Evolutionary conservation across 1,140 invertebrate genomes (phyloP), one percentile per base, ranked within the genome.

Genomic region (Oryctes rhinoceros): DNA sequence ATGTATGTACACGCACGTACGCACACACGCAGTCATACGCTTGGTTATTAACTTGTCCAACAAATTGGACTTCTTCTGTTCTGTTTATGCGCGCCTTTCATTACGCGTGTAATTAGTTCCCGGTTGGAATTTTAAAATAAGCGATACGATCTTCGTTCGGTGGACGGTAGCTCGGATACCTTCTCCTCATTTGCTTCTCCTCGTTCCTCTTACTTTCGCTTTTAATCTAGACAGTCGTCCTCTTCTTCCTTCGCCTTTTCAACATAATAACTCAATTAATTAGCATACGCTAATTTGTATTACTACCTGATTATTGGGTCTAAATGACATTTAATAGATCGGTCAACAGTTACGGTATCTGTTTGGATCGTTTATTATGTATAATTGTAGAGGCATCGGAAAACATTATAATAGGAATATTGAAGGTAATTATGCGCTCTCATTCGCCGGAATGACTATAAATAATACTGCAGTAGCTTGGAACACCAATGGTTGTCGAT

Each of bases 91-190:
- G 53, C 53, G 53, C 53, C 53, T 59, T 59, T 59, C 53, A 59
- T 59, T 59, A 59, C 53, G 53, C 18, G 53, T 18, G 53, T 59
- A 59, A 59, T 59, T 59, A 59, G 53, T 59, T 59, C 53, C 53
- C 53, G 53, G 53, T 59, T 59, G 53, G 53, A 59, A 59, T 59
- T 59, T 59, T 59, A 59, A 59, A 59, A 59, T 59, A 59, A 59
- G 53, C 53, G 53, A 59, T 59, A 59, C 53, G 18, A 59, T 59
- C 53, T 59, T 7, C 53, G 15, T 18, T 59, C 18, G 53, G 9
- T 44, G 39, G 24, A 5, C 39, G 53, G 53, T 59, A 59, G n/a
- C 6, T 15, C 15, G 6, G 15, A 59, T 18, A 18, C 53, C 5
- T 59, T 15, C 49, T 53, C 11, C 13, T 13, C n/a, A 59, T 18